Base-by-base conservation (phyloP, 1,140 invertebrate genomes). In the Eufriesea mexicana region DNA sequence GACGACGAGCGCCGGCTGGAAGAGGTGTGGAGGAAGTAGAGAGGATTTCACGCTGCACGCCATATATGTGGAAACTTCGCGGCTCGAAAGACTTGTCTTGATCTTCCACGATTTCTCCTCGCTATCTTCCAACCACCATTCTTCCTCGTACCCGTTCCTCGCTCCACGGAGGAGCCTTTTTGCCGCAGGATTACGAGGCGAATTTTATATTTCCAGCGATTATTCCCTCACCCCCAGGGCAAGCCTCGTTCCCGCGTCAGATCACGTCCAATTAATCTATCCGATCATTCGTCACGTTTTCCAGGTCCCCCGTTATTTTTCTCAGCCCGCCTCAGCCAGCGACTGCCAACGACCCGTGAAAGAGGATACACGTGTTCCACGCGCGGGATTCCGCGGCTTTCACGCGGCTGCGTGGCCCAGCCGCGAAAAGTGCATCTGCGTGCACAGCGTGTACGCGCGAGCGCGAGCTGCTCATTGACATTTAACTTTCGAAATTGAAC, bases 401-500 rank as follows among this genome's bases (percentile, higher is more conserved):
- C 57, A 51, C 59, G 54, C 28, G 20, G 20, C 23, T 47, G 35
- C 55, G 72, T 62, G 54, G 45, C 18, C 16, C 57, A 12, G 2
- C 9, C 23, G n/a, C 71, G 71, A 83, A 68, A 83, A 83, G 59
- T 59, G 59, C 74, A 74, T 85, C 57, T 73, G 64, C 75, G 70
- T 72, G 84, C 70, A n/a, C n/a, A 72, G 68, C 64, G 68, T 79
- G 70, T 49, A 57, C 28, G 9, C 70, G 62, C 54, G 45, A 76
- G 75, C 72, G 79, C 51, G 45, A 23, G 75, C 71, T 86, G 85
- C 85, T 89, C 84, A 87, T 91, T 92, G 91, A 91, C 91, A 92
- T 92, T 92, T 92, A 91, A 91, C 91, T 91, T 91, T 91, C 91
- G 90, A 91, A 91, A 91, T 91, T 91, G 85, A 84, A 87, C 85